A percentile compares a stretch with the other conserved stretches of the same genome.
These are phyloP conservation scores for Asarcornis scutulata DNA, from an alignment of 2,113 vertebrate species.

Conservation along the genomic window DNA sequence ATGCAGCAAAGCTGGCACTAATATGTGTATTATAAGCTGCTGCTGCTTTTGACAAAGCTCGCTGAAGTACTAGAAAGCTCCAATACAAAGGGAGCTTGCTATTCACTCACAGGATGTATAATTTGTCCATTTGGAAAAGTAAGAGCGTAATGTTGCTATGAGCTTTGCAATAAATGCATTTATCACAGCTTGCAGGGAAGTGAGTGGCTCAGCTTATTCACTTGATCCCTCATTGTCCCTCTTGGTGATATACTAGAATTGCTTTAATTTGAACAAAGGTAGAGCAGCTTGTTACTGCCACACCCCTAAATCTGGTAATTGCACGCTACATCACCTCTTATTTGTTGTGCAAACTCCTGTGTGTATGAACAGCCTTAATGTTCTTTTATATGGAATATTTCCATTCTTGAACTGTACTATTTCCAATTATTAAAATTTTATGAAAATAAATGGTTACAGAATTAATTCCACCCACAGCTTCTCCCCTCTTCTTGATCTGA, in stretches of 20 bases:
- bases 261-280: constrained; percentile 38
- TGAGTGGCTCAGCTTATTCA: not conserved
- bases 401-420: constrained; percentile 33
- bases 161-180: constrained; percentile 13
- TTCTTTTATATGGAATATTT: constrained; percentile 52
- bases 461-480: constrained; percentile 51
- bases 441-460: constrained; percentile 56
- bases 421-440: constrained; percentile 51
- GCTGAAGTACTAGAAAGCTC: not conserved
- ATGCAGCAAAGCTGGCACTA: not conserved
- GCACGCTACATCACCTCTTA: constrained; percentile 54
- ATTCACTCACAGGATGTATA: not conserved
- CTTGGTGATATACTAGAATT: not conserved
- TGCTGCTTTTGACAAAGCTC: not conserved
- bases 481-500: constrained; percentile 21
- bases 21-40: not conserved
- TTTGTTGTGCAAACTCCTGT: constrained; percentile 40
- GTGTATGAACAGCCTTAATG: constrained; percentile 17
- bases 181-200: constrained; percentile 47
- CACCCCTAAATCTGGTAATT: constrained; percentile 68
- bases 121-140: constrained; percentile 54
- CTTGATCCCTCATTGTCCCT: constrained; percentile 15
- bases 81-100: not conserved
- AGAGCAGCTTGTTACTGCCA: constrained; percentile 46
- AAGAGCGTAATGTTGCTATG: not conserved